Evolutionary conservation across 1,140 invertebrate genomes (phyloP).

Genomic region (Pseudachorutes palmiensis): DNA sequence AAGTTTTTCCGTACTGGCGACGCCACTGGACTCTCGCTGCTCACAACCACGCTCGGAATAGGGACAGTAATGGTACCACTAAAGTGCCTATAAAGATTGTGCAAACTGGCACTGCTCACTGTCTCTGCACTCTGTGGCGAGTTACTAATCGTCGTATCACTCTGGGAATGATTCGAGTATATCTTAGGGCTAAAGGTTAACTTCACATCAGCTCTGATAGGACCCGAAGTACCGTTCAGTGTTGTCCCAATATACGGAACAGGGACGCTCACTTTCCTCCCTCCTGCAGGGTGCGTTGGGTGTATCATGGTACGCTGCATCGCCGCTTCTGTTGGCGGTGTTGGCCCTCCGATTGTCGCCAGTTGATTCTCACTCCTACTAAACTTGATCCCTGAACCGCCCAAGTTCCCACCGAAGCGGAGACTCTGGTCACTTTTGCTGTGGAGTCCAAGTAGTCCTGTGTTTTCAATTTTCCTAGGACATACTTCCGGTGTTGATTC

Average conservation of each 20-base stretch:
- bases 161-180: conserved; percentile 29
- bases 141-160: conserved; percentile 27
- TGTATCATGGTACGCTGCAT: background rate
- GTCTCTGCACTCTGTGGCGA: background rate
- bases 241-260: background rate
- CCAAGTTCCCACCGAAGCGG: background rate
- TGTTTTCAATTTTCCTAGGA: conserved; percentile 14
- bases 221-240: background rate
- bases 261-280: conserved; percentile 25
- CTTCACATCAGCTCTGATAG: conserved; percentile 2
- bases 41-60: conserved; percentile 15
- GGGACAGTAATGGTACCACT: conserved; percentile 13
- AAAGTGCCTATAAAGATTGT: conserved; percentile 17
- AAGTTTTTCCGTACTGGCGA: background rate
- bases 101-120: conserved; percentile 15
- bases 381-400: conserved; percentile 16
- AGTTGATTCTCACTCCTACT: conserved; percentile 26
- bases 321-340: background rate
- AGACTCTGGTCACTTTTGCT: conserved; percentile 13
- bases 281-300: background rate
- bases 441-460: background rate
- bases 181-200: conserved; percentile 24
- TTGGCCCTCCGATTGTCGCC: background rate
- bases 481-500: conserved; percentile 15
- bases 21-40: background rate